phyloP scores from a whole-genome alignment of 2,797 vertebrate species.

The Lepilemur septentrionalis region DNA sequence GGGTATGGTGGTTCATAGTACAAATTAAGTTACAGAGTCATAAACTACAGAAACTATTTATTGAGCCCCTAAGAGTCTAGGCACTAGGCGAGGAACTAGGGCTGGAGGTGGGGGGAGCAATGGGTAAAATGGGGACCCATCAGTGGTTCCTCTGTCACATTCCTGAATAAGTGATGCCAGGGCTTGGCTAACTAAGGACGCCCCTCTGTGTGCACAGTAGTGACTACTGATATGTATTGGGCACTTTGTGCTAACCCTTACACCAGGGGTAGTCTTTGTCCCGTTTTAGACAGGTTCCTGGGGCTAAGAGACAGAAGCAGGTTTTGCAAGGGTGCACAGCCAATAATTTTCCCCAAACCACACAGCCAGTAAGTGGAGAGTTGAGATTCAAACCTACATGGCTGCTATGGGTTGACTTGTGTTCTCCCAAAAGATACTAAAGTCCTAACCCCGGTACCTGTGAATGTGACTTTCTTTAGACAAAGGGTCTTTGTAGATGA shows the following conservation, averaged over 20 bases:
- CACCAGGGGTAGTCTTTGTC: neutral
- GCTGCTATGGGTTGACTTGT: neutral
- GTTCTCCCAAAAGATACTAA: neutral
- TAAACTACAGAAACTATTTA: neutral
- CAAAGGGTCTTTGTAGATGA: neutral
- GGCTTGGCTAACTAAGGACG: neutral
- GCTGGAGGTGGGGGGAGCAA: neutral
- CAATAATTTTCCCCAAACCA: neutral
- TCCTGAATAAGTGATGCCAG: neutral
- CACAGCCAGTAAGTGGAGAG: neutral
- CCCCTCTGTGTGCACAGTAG: neutral
- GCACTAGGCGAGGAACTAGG: neutral
- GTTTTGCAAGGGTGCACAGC: conserved; percentile 5
- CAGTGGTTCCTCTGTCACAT: neutral
- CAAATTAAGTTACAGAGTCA: conserved; percentile 24
- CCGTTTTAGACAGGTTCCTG: neutral
- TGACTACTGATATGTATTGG: neutral
- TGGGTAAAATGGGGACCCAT: neutral
- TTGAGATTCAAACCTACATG: neutral
- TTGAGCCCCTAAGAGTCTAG: neutral
- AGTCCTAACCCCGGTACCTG: neutral
- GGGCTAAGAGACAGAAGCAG: neutral
- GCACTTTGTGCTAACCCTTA: neutral
- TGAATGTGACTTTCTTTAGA: neutral
- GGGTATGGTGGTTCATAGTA: neutral